phyloP scores from a whole-genome alignment of 2,797 vertebrate species.

The Hippoglossus hippoglossus region DNA sequence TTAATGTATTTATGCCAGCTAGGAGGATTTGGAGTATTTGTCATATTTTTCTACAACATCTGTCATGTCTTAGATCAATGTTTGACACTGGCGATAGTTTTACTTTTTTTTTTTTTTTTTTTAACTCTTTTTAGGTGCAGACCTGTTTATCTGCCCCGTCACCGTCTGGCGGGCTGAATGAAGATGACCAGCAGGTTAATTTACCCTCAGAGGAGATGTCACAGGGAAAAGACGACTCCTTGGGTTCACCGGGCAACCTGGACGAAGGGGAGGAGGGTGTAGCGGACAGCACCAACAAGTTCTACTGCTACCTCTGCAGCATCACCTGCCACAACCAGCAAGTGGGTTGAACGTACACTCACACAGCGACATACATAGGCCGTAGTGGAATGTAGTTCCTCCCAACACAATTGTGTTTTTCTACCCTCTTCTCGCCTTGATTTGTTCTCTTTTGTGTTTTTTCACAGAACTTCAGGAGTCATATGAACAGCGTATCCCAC shows the following conservation, averaged over 20 bases:
- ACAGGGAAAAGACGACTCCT: conserved; percentile 57
- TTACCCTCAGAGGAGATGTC: conserved; percentile 73
- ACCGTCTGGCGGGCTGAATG: conserved; percentile 84
- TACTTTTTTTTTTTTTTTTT: not conserved
- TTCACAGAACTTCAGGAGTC: conserved; percentile 92
- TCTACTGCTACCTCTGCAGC: conserved; percentile 97
- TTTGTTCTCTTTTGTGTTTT: not conserved
- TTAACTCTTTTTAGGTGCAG: conserved; percentile 70
- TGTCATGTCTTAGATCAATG: not conserved
- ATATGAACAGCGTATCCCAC: conserved; percentile 92
- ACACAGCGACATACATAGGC: not conserved
- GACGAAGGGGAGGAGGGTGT: conserved; percentile 73
- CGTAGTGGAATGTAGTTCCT: not conserved
- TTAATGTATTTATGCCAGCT: not conserved
- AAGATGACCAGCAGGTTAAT: conserved; percentile 83
- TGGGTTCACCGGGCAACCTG: conserved; percentile 47
- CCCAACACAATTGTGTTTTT: not conserved
- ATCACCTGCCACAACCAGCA: conserved; percentile 93
- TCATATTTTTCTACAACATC: not conserved
- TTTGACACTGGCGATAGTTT: not conserved
- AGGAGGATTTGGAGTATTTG: not conserved
- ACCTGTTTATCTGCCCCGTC: conserved; percentile 81
- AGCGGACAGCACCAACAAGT: conserved; percentile 83
- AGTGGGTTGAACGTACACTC: conserved; percentile 75
- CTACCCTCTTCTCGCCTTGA: too few relatives aligned